Evolutionary conservation across 2,113 vertebrate species (phyloP), one percentile per base, ranked within the genome.

Genomic region (Entomyzon cyanotis): DNA sequence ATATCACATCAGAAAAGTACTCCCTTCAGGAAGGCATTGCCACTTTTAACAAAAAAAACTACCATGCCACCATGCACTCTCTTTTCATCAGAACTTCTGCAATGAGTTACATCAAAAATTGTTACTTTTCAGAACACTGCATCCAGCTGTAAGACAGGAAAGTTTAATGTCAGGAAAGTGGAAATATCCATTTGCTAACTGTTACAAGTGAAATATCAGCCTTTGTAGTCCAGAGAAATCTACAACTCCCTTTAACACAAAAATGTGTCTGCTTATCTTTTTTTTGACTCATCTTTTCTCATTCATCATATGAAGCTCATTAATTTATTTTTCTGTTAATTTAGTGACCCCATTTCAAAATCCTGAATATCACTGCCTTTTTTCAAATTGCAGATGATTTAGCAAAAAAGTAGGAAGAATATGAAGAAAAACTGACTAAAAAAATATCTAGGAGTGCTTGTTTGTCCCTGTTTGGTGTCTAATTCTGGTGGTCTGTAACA

Each of bases 41-140:
- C 37, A 80, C 88, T 90, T 94, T 93, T 63, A 90, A 91, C 67
- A 85, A 94, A 69, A 58, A 95, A 90, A 78, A 46, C 49, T 87
- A 24, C 10, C 16, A 25, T 58, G 47, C 41, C 7, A 60, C 30
- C 9, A 47, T 41, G n/a, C 10, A 69, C 17, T 74, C 46, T 83
- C 44, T 56, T 62, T 27, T 33, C 10, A 46, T 55, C 49, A 67
- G 59, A 91, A 94, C 30, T 83, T 12, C 25, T 81, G 31, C 33
- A 87, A 30, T 39, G 71, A 59, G 35, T 81, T 91, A 78, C 92
- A 63, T 52, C 7, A 46, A 70, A 18, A 65, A 20, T 7, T 31
- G 5, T 60, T 79, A 39, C 23, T 21, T 27, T 65, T 21, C 20
- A 87, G 52, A 78, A 68, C 20, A 70, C 31, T 58, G 69, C 58